Conservation (phyloP, 2,888 invertebrate genomes). For the Alviniconcha strummeri region DNA sequence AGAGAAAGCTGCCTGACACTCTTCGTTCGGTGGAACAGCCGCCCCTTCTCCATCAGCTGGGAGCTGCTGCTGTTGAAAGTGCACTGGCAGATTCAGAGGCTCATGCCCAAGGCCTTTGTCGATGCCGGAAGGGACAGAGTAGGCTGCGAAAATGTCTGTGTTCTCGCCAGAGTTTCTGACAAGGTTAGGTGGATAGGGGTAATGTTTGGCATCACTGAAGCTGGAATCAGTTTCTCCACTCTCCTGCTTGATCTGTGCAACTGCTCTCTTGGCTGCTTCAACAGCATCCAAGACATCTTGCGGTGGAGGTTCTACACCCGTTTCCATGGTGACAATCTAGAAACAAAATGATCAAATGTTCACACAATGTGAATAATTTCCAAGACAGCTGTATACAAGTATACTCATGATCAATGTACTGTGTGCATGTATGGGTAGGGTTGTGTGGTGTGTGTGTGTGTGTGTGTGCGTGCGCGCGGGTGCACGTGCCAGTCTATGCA, state of each 20-base stretch:
- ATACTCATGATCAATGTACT: neutral
- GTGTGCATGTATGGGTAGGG: neutral
- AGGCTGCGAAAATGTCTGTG: neutral
- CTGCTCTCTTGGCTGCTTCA: neutral
- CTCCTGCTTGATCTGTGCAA: conserved; percentile 9
- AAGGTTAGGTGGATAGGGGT: neutral
- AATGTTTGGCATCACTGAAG: neutral
- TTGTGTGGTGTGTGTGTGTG: neutral
- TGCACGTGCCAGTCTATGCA: no score
- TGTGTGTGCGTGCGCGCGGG: no score
- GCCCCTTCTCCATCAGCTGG: neutral
- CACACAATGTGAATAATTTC: neutral
- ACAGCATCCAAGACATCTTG: neutral
- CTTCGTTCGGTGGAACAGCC: no score
- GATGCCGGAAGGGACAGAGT: neutral
- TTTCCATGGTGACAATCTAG: conserved; percentile 3
- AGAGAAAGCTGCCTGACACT: no score
- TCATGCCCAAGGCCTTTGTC: neutral
- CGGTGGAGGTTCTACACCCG: neutral
- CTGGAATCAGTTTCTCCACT: neutral
- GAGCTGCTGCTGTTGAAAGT: neutral
- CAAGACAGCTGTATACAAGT: neutral
- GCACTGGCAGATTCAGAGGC: neutral
- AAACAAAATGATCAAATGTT: neutral
- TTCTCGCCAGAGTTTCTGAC: neutral